Evolutionary conservation across 2,888 invertebrate species (phyloP), one percentile per base, ranked within the genome.

Genomic region (Tenthredo notha): DNA sequence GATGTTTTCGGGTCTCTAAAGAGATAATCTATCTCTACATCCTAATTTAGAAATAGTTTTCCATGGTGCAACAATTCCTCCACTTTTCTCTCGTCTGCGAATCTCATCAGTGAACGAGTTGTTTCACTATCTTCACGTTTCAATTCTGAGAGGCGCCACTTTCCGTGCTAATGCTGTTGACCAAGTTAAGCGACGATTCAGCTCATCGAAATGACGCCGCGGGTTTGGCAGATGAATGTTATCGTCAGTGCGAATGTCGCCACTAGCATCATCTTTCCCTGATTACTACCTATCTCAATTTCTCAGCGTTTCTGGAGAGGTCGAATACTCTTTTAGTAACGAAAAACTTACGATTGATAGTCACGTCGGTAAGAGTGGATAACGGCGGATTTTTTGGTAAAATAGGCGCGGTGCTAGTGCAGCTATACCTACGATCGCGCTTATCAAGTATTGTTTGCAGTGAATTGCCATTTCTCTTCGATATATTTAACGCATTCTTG

Each of bases 361-460:
- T 18, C 33, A 7, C 12, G 67, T 67, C 33, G 67, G 25, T 67
- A 67, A 67, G 67, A 67, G 67, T 67, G 33, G 67, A 33, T 15
- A 67, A 33, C 33, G 15, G 18, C 33, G 10, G 33, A 18, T 67
- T 12, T 29, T 33, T 18, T 18, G 10, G 18, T 33, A 33, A 18
- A 18, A 67, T 67, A 33, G 67, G 67, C 67, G 33, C 67, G 67
- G 67, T 67, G 67, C 15, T 67, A 67, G 67, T 67, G 67, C 18
- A 18, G 33, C 67, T 25, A 61, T 25, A 67, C 67, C 33, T 67
- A 65, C 25, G 12, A 65, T 29, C 7, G 25, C 29, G 25, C 65
- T 7, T 58, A 58, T 9, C n/a, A n/a, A 61, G 25, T 10, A 25
- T 3, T 18, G 1, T n/a, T 25, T 10, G 25, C 61, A 61, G 61